Evolutionary conservation across 2,888 invertebrate genomes (phyloP), one percentile per base, ranked within the genome.

Genomic region (Thereva unica): DNA sequence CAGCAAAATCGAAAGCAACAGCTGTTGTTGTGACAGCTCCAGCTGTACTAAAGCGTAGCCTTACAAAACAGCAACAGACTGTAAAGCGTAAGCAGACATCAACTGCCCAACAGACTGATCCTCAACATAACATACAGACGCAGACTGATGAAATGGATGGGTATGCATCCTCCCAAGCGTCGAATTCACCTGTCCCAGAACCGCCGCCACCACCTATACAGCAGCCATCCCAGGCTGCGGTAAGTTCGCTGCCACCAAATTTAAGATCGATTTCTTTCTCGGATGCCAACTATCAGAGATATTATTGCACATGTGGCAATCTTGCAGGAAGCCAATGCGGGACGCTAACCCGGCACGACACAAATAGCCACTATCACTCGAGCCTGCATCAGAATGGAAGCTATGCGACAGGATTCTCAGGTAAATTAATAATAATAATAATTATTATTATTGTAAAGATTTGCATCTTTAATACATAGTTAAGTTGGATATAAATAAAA

Each of bases 181-280:
- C 69, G 10, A 69, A 67, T 50, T 72, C 72, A 42, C 72, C 72
- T 3, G 69, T 71, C n/a, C 72, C 72, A 12, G 71, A 67, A 37
- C 71, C 72, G 55, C 72, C 72, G 5, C 71, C 71, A 10, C 68
- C 69, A 5, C 72, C 72, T 6, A 12, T 12, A 12, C 68, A 69
- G 37, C 68, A 67, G 38, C 41, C 66, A 4, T 34, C 45, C 23
- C 66, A 56, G 42, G 59, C 42, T 10, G 45, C 54, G 8, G 54
- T 10, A 35, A 56, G 3, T 10, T 49, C 55, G 35, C 40, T 66
- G 34, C 66, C 69, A 54, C 35, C 57, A 5, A 66, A 55, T 34
- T 54, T 68, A 7, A 47, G 68, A 34, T 68, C 68, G 40, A 68
- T 68, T 45, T 66, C 67, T 1, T 68, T 69, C 61, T 57, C 69